Conservation (phyloP, 2,113 vertebrate genomes). For the Lethenteron camtschaticum region DNA sequence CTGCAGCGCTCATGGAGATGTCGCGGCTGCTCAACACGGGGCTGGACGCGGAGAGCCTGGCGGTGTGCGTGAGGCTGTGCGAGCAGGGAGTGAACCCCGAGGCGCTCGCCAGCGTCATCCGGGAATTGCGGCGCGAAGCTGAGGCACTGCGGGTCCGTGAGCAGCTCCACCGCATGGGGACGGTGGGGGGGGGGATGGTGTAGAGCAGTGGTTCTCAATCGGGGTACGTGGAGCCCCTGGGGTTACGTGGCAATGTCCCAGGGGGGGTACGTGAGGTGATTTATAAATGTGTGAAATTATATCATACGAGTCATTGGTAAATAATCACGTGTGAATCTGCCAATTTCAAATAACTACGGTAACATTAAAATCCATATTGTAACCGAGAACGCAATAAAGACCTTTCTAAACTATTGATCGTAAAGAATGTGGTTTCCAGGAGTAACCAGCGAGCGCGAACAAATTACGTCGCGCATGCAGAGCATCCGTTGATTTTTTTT, state of each 20-base stretch:
- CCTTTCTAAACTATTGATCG: no score
- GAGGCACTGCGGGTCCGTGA: constrained; percentile 59
- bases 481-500: no score
- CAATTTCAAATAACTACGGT: no score
- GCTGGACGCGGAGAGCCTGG: constrained; percentile 82
- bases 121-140: constrained; percentile 70
- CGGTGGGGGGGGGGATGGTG: neutral
- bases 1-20: constrained; percentile 72
- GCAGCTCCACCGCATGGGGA: constrained; percentile 10
- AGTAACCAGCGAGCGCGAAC: no score
- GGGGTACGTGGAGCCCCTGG: neutral
- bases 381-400: no score
- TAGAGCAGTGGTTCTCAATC: neutral
- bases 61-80: constrained; percentile 84
- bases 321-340: no score
- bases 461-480: no score
- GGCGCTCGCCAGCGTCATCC: constrained; percentile 78
- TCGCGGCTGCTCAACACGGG: constrained; percentile 86
- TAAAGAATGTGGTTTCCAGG: no score
- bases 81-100: constrained; percentile 97
- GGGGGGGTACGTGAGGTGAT: neutral
- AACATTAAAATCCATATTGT: no score
- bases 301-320: no score
- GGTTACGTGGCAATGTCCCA: neutral
- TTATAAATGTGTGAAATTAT: no score